Evolutionary conservation across 2,888 invertebrate genomes (phyloP), one percentile per base, ranked within the genome.

Genomic region (Clitarchus hookeri): DNA sequence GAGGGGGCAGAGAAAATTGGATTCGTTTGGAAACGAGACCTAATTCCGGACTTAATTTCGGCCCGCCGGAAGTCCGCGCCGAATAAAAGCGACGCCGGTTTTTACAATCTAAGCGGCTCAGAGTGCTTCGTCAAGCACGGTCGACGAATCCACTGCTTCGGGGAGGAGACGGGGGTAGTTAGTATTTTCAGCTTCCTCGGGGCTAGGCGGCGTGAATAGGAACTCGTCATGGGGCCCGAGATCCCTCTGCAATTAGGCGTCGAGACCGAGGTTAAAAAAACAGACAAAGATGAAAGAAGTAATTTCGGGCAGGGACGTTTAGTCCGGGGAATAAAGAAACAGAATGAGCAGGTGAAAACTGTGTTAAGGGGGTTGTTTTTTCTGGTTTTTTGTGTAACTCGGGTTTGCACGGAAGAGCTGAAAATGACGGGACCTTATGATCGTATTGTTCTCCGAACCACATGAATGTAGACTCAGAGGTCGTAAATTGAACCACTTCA

Each of bases 21-120:
- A 65, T n/a, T 65, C 65, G 65, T 65, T 65, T 23, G 65, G 65
- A n/a, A 65, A 65, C 65, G n/a, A 65, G 65, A n/a, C 65, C 65
- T n/a, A 65, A 65, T n/a, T 65, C 65, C 19, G 6, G 65, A n/a
- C 65, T 65, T 65, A 65, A 65, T 65, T 65, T 65, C 65, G 23
- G 65, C 2, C 65, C 16, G 53, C 23, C 8, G n/a, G 23, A n/a
- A 16, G 16, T 48, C 48, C 48, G 48, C 16, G 6, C 48, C 1
- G 48, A 8, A 48, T 48, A 65, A 65, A n/a, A 65, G 19, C 65
- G 65, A 8, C n/a, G 8, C 19, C 8, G n/a, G 65, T 23, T 65
- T 65, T 65, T 23, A n/a, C 65, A 65, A 23, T n/a, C 65, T 65
- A 65, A 65, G n/a, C 65, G 65, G n/a, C n/a, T n/a, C 65, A 19